Evolutionary conservation across 2,113 vertebrate species (phyloP).

Genomic region (Ctenomys sociabilis): DNA sequence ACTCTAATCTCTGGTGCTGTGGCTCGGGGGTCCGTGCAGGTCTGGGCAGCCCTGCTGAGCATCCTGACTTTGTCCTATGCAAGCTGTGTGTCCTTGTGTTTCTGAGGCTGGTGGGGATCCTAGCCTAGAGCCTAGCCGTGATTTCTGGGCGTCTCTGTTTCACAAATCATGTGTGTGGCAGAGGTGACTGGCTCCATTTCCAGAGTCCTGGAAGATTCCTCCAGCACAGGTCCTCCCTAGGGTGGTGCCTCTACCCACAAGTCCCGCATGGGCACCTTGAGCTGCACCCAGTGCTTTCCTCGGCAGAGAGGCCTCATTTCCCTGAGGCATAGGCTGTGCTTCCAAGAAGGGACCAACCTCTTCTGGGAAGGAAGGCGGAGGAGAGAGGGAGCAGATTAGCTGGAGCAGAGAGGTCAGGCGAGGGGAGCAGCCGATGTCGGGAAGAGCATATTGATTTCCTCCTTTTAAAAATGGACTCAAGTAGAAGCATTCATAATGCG

Average conservation of each 20-base stretch:
- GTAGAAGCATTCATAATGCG: constrained; percentile 67
- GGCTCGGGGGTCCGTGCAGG: fast-evolving
- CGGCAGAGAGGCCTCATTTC: neutral
- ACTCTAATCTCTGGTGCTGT: neutral
- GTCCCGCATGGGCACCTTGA: neutral
- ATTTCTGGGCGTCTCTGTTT: neutral
- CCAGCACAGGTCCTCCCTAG: neutral
- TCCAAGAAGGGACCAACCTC: constrained; percentile 23
- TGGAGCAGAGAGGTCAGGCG: constrained; percentile 62
- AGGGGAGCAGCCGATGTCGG: constrained; percentile 50
- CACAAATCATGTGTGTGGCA: neutral
- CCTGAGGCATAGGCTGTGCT: neutral
- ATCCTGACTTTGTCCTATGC: neutral
- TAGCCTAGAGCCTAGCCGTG: neutral
- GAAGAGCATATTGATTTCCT: constrained; percentile 76
- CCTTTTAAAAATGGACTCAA: constrained; percentile 60
- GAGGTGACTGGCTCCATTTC: neutral
- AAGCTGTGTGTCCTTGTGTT: neutral
- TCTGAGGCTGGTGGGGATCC: neutral
- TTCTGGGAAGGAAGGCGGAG: constrained; percentile 72
- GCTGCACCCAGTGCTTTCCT: neutral
- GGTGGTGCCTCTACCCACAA: too few relatives aligned
- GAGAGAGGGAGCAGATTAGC: constrained; percentile 40
- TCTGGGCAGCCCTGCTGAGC: neutral
- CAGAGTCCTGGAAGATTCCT: neutral